Evolutionary conservation across 2,888 invertebrate genomes (phyloP).

Genomic region (Dyspetes luteomarginatus): DNA sequence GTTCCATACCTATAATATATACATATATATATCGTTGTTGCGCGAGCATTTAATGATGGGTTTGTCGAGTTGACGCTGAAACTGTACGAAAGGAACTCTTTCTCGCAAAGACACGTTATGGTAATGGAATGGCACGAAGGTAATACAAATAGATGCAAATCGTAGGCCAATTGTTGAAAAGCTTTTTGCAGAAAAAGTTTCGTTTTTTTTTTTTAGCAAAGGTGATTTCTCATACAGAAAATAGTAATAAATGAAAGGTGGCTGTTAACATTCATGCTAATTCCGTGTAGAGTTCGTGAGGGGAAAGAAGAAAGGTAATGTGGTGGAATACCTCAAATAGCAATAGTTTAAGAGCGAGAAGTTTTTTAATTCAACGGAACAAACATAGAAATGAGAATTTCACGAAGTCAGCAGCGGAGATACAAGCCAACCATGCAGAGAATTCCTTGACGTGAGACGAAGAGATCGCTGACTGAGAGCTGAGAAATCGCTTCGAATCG

Average conservation of each 20-base stretch:
- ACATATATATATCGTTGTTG: slow-evolving; percentile 49
- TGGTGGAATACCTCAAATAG: not conserved
- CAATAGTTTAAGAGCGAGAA: slow-evolving; percentile 2
- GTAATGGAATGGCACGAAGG: slow-evolving; percentile 32
- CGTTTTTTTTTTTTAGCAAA: too few species aligned
- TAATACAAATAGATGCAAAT: too few species aligned
- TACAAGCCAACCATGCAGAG: slow-evolving; percentile 20
- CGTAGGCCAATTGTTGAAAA: slow-evolving; percentile 37
- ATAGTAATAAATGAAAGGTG: too few species aligned
- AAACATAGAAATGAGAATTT: slow-evolving; percentile 2
- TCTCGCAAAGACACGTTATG: not conserved
- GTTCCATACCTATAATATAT: too few species aligned
- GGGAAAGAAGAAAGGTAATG: too few species aligned
- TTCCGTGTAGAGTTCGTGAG: too few species aligned
- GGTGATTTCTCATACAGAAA: too few species aligned
- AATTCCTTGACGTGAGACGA: slow-evolving; percentile 52
- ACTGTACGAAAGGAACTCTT: not conserved
- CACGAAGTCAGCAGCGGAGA: not conserved
- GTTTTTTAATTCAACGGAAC: slow-evolving; percentile 30
- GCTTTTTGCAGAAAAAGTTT: slow-evolving; percentile 41
- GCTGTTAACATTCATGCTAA: too few species aligned
- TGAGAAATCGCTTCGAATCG: slow-evolving; percentile 19
- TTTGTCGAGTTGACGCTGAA: slow-evolving; percentile 47
- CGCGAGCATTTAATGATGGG: slow-evolving; percentile 37
- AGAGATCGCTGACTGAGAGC: slow-evolving; percentile 13